Base-by-base conservation (phyloP, 2,888 invertebrate species). In the Lasioglossum figueresi region DNA sequence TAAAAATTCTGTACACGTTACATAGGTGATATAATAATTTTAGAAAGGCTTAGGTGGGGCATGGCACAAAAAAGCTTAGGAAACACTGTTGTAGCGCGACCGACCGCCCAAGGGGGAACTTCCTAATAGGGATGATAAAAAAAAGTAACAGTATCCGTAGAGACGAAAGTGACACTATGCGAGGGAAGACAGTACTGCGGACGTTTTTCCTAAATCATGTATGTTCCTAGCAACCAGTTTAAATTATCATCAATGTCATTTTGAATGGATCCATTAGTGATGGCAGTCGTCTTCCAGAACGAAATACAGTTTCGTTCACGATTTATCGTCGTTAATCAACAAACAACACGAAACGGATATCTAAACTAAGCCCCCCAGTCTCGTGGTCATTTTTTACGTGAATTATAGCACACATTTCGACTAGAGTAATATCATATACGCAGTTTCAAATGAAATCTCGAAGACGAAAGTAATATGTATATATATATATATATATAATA, bases 341-440 rank as follows among this genome's bases (percentile, higher is more conserved):
- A 83, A 85, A 84, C 68, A 88, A 84, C 86, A 80, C 76, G 83
- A 83, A 82, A 88, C 66, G 76, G 52, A 63, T 23, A 23, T 79
- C 70, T 80, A 76, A 75, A 82, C 83, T 84, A 80, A 86, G 74
- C 73, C 70, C 40, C 70, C 37, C 34, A 70, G 71, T 82, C 80
- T 80, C 80, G 70, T 71, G 83, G 77, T 78, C n/a, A 45, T 76
- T 73, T 76, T 74, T 83, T 77, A 82, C 84, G 76, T 76, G 75
- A 87, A 79, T 86, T 84, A 80, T 83, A 85, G 85, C 85, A 89
- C 86, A 88, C 82, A 85, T 87, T 85, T 89, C 83, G 86, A 89
- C 89, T 89, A 89, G 88, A 89, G 85, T 83, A 84, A 84, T 68
- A 85, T 89, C 88, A 81, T 75, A 85, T 89, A 87, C 79, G 84